Evolutionary conservation across 1,140 invertebrate species (phyloP).

Genomic region (Drosophila watanabei): DNA sequence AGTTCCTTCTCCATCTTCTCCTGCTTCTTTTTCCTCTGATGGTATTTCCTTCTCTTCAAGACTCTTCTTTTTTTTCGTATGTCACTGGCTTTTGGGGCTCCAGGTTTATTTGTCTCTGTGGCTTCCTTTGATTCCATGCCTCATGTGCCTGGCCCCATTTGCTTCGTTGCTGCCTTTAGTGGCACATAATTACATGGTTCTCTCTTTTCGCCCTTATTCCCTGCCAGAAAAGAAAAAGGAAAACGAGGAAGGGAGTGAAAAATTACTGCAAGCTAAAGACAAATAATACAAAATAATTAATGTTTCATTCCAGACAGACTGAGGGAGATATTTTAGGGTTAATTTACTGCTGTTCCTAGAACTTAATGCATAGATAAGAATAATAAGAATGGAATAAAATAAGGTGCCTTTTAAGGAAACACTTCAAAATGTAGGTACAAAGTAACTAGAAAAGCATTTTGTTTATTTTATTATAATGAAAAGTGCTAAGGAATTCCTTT

Average conservation of each 20-base stretch:
- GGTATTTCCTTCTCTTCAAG: conserved; percentile 15
- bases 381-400: not conserved
- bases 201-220: conserved; percentile 5
- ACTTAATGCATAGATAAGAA: conserved; percentile 3
- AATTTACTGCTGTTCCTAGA: conserved; percentile 19
- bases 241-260: conserved; percentile 50
- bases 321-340: conserved; percentile 28
- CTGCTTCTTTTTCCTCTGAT: conserved; percentile 6
- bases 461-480: not conserved
- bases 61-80: conserved; percentile 41
- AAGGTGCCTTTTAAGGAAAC: not conserved
- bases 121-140: conserved; percentile 38
- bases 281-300: conserved; percentile 49
- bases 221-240: conserved; percentile 24
- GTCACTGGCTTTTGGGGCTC: conserved; percentile 48
- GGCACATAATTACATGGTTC: conserved; percentile 72
- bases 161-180: conserved; percentile 70
- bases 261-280: conserved; percentile 54
- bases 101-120: conserved; percentile 41
- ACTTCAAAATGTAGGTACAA: not conserved
- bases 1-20: conserved; percentile 26
- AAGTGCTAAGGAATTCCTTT: not conserved
- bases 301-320: conserved; percentile 17
- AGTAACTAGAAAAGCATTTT: not conserved
- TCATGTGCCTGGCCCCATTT: conserved; percentile 66